Evolutionary conservation across 37 sponge, comb jelly and placozoan species (phyloP).

Genomic region (Mnemiopsis leidyi): DNA sequence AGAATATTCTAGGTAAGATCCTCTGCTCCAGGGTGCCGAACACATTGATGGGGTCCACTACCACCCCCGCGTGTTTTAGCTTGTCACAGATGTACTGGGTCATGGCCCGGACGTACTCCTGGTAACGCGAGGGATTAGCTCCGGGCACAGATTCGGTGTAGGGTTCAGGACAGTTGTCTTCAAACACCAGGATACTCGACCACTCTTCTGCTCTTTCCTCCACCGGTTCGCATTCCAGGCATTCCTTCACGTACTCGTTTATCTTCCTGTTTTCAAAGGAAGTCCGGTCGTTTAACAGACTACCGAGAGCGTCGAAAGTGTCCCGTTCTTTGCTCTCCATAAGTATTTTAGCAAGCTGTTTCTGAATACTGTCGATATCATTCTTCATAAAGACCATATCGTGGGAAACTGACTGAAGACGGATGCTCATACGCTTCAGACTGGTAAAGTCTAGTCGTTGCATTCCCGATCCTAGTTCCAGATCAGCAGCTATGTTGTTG

Average conservation of each 20-base stretch:
- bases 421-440: neutral
- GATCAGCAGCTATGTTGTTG: neutral
- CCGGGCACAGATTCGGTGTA: conserved; percentile 55
- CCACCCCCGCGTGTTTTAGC: neutral
- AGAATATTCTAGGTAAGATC: conserved; percentile 14
- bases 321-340: neutral
- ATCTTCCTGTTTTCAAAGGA: conserved; percentile 57
- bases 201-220: neutral
- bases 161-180: neutral
- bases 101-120: conserved; percentile 54
- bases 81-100: conserved; percentile 55
- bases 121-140: conserved; percentile 48
- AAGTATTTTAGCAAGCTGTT: conserved; percentile 25
- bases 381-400: conserved; percentile 41
- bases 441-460: neutral
- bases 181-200: conserved; percentile 61
- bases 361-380: conserved; percentile 33
- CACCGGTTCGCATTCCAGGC: conserved; percentile 9
- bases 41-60: neutral
- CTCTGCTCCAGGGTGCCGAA: conserved; percentile 45
- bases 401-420: neutral
- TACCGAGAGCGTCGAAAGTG: neutral
- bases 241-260: conserved; percentile 48
- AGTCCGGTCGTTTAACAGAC: neutral
- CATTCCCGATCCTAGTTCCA: neutral